Evolutionary conservation across 2,113 vertebrate species (phyloP), one percentile per base, ranked within the genome.

Genomic region (Clarias magur): DNA sequence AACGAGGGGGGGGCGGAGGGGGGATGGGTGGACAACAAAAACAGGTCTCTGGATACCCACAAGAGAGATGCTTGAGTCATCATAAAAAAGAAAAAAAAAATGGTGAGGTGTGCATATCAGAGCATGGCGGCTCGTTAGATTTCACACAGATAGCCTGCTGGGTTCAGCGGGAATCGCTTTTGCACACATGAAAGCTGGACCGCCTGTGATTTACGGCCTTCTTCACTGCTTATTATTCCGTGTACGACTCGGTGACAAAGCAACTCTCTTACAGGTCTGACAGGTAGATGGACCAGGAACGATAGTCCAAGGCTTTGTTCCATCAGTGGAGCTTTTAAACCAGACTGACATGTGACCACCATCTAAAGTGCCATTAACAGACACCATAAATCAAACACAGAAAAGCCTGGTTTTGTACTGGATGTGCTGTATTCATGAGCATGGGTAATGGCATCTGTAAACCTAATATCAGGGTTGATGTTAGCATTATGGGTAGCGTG

Each of bases 21-120:
- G n/a, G n/a, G n/a, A n/a, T n/a, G n/a, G n/a, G n/a, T n/a, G 62
- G 19, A 83, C 82, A 85, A 85, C 83, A 85, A 86, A 78, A 80
- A 80, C 75, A 87, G 81, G 48, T 83, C 81, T 75, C 60, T 12
- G 70, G 15, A 34, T 79, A 68, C 81, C 81, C 81, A 68, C 65
- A 63, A 78, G 81, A 62, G 60, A 76, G 81, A 83, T 76, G 81
- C 72, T 79, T 63, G n/a, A 76, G 60, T 87, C 42, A 65, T 79
- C 86, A 78, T 70, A 42, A 87, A 79, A 73, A 68, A 30, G 13
- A 7, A 17, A 60, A 7, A 65, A 70, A 48, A 83, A 78, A 78
- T 21, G 70, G 60, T 83, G 86, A 87, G 81, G 68, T 65, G 59
- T 75, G 80, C 68, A 48, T 87, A 83, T 82, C 86, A 54, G 68